Evolutionary conservation across 2,113 vertebrate genomes (phyloP), one percentile per base, ranked within the genome.

Genomic region (Dasypus novemcinctus): DNA sequence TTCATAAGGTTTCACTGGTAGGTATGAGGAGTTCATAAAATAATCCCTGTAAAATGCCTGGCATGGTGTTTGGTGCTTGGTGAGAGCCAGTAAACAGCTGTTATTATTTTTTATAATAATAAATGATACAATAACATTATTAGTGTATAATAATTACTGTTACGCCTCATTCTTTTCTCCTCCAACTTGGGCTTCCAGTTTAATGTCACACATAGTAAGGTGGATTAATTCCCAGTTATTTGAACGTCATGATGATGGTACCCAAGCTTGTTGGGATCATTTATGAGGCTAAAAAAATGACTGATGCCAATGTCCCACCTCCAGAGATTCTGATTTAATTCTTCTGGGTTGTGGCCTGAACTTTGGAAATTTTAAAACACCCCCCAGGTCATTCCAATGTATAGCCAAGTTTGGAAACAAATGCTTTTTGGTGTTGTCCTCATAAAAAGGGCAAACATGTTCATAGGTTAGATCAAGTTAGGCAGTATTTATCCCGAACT

Each of bases 391-490:
- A 80, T 74, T 68, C 29, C 84, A 49, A 52, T 1, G 20, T 29
- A 49, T 5, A 71, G 59, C 46, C 33, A 78, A 29, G 23, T 46
- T 87, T 79, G 80, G 74, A 87, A 69, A 82, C 12, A 17, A 66
- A 23, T 0, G 9, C 38, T 83, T 87, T 87, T 85, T 76, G 69
- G 78, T 59, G 0, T 18, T 33, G 27, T 61, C 46, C 82, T 36
- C 66, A 43, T 25, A 41, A 69, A 89, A 93, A 94, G 59, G 61
- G 36, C 43, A 87, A 81, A 59, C 23, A 81, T 80, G 25, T 43
- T 41, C 52, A 52, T 6, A 94, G 75, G 59, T 95, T 33, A 87
- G 76, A 38, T 92, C 57, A 71, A 93, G 87, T 41, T 81, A 90
- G 75, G 33, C 38, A 91, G 11, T 49, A 36, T 23, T 25, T 71